Evolutionary conservation across 2,113 vertebrate genomes (phyloP).

Genomic region (Mobula hypostoma): DNA sequence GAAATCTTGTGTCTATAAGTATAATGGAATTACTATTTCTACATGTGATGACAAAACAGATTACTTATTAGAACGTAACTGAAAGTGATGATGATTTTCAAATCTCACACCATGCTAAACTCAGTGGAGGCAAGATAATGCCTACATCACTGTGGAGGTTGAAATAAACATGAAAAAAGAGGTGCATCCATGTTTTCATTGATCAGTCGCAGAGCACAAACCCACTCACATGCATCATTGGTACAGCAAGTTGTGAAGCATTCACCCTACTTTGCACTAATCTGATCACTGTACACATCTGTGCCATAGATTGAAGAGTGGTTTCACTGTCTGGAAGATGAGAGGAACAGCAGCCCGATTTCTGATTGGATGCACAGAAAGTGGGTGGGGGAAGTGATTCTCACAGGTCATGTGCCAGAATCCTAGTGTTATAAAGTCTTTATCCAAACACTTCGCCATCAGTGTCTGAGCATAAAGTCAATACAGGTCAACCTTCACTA

Average conservation of each 20-base stretch:
- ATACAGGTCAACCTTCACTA: too few species aligned
- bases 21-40: neutral
- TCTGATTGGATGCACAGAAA: too few species aligned
- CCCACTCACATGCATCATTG: neutral
- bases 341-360: too few species aligned
- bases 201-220: neutral
- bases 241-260: neutral
- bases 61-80: neutral
- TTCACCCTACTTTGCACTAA: too few species aligned
- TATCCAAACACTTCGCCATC: too few species aligned
- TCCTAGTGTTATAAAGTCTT: too few species aligned
- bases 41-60: neutral
- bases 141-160: neutral
- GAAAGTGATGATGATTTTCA: neutral
- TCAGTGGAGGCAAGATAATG: neutral
- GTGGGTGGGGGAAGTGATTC: too few species aligned
- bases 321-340: too few species aligned
- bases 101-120: neutral
- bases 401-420: too few species aligned
- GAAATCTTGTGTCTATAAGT: neutral
- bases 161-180: neutral
- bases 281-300: too few species aligned
- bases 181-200: neutral
- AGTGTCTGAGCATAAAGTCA: too few species aligned
- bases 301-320: too few species aligned